phyloP scores from a whole-genome alignment of 2,797 vertebrate genomes.

The Myotis pilosus region DNA sequence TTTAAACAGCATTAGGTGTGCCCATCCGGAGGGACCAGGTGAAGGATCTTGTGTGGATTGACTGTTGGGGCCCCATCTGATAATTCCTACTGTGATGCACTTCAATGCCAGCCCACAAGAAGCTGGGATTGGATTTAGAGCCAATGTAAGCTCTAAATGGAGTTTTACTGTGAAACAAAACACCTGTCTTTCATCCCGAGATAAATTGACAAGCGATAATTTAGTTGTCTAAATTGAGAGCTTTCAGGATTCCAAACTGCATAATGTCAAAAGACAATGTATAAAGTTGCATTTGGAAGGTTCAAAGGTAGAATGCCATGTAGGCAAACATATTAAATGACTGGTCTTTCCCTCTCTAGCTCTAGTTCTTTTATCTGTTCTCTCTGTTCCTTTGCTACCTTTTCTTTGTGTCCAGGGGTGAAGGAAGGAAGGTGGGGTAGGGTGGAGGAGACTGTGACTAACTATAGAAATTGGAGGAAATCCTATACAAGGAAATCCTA shows the following conservation, averaged over 20 bases:
- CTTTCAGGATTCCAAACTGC: slow-evolving; percentile 85
- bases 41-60: slow-evolving; percentile 66
- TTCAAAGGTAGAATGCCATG: slow-evolving; percentile 84
- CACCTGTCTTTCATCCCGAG: slow-evolving; percentile 85
- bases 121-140: slow-evolving; percentile 79
- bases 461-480: neutral
- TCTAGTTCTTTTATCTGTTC: slow-evolving; percentile 31
- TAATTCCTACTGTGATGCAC: slow-evolving; percentile 61
- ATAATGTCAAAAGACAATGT: slow-evolving; percentile 84
- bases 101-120: slow-evolving; percentile 71
- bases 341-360: slow-evolving; percentile 5
- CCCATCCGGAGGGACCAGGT: slow-evolving; percentile 47
- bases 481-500: slow-evolving; percentile 21
- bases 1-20: slow-evolving; percentile 28
- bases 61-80: slow-evolving; percentile 51
- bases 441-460: neutral
- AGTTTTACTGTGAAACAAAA: slow-evolving; percentile 85
- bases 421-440: neutral
- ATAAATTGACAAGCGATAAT: slow-evolving; percentile 87
- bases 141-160: slow-evolving; percentile 77
- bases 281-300: slow-evolving; percentile 82
- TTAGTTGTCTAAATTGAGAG: slow-evolving; percentile 87
- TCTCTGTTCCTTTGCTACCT: slow-evolving; percentile 51
- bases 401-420: neutral
- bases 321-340: slow-evolving; percentile 79